phyloP scores from a whole-genome alignment of 2,113 vertebrate species.

The Hippocampus comes region DNA sequence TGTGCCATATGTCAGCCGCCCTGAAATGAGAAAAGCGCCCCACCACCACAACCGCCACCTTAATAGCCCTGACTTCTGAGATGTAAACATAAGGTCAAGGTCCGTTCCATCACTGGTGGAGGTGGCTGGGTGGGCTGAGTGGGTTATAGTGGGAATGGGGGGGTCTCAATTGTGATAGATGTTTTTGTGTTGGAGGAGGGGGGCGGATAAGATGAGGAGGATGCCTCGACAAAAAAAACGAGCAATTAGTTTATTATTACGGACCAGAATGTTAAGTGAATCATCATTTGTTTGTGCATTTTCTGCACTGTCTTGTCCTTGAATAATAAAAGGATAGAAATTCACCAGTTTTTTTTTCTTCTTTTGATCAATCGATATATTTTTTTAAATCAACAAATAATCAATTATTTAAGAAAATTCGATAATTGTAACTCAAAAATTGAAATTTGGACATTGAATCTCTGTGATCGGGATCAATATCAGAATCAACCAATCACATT shows the following conservation, averaged over 20 bases:
- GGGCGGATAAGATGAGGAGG: background rate
- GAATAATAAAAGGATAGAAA: too few species aligned
- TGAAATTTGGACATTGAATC: too few species aligned
- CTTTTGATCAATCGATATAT: too few species aligned
- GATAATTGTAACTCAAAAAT: too few species aligned
- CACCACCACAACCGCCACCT: constrained; percentile 10
- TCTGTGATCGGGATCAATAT: too few species aligned
- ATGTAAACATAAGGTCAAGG: constrained; percentile 74
- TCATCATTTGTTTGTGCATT: background rate
- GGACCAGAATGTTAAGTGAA: background rate
- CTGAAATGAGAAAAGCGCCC: constrained; percentile 45
- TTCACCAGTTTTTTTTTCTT: background rate
- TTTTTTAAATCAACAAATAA: too few species aligned
- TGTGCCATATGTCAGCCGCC: constrained; percentile 56
- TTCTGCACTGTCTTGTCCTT: too few species aligned
- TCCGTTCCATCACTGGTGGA: constrained; percentile 40
- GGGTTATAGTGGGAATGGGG: constrained; percentile 3
- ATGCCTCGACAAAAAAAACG: background rate
- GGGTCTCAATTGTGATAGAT: constrained; percentile 27
- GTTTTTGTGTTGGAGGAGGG: constrained; percentile 17
- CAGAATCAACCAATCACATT: too few species aligned
- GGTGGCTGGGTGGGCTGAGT: background rate
- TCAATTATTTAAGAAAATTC: too few species aligned
- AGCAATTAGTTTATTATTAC: background rate
- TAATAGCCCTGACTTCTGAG: constrained; percentile 60